Percentiles rank a stretch among this genome's conserved stretches.
Evolutionary conservation across 2,797 vertebrate genomes (phyloP).

Genomic region (Knipowitschia caucasica): DNA sequence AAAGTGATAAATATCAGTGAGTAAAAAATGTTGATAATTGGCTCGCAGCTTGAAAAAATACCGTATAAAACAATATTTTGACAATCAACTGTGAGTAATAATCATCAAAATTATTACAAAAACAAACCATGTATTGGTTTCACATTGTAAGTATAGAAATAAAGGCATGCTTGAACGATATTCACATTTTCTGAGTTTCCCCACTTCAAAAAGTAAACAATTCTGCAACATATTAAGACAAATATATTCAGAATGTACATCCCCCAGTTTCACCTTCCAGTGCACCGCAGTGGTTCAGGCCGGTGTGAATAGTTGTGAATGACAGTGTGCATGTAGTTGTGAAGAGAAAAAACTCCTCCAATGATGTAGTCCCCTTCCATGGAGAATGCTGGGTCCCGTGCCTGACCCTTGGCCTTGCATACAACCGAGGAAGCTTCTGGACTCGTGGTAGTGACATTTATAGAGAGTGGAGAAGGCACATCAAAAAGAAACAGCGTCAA

Average conservation of each 20-base stretch:
- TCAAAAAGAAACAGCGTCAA: constrained; percentile 20
- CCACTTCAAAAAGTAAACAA: neutral
- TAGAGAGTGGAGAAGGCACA: constrained; percentile 14
- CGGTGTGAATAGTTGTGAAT: constrained; percentile 43
- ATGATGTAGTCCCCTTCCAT: constrained; percentile 56
- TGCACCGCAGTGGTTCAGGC: constrained; percentile 53
- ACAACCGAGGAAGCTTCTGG: constrained; percentile 5
- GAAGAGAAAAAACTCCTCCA: constrained; percentile 62
- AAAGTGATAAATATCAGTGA: too few species aligned
- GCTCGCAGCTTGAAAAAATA: too few species aligned
- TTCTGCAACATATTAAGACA: neutral
- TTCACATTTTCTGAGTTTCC: too few species aligned
- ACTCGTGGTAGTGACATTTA: neutral
- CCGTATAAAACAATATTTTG: too few species aligned
- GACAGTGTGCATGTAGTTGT: constrained; percentile 33
- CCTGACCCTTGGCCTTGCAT: constrained; percentile 41
- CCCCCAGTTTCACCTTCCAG: constrained; percentile 51
- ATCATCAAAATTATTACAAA: too few species aligned
- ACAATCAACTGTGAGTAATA: too few species aligned
- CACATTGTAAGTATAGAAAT: too few species aligned
- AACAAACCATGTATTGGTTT: too few species aligned
- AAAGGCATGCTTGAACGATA: too few species aligned
- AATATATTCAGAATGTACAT: neutral
- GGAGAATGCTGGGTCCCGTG: constrained; percentile 36
- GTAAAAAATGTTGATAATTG: too few species aligned